Evolutionary conservation across 2,113 vertebrate species (phyloP).

Genomic region (Sminthopsis crassicaudata): DNA sequence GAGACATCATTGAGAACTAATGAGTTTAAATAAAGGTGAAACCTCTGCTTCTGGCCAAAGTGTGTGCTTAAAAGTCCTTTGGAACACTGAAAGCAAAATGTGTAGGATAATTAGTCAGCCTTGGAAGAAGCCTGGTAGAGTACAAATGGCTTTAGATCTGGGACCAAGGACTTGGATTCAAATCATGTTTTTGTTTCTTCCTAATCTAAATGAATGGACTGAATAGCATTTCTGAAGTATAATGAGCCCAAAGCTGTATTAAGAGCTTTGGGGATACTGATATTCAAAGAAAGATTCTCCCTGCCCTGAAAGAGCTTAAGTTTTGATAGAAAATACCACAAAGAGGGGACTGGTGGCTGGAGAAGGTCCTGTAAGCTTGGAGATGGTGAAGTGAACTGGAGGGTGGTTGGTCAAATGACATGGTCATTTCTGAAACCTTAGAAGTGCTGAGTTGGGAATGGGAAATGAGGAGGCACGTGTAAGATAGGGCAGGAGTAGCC

Average conservation of each 20-base stretch:
- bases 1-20: conserved; percentile 26
- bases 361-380: not conserved
- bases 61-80: not conserved
- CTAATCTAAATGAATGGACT: not conserved
- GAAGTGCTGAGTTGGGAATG: not conserved
- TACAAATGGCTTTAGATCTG: not conserved
- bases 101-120: not conserved
- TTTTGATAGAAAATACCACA: not conserved
- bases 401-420: not conserved
- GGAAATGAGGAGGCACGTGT: not conserved
- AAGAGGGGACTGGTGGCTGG: not conserved
- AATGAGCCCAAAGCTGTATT: not conserved
- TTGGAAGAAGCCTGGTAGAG: not conserved
- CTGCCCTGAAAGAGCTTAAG: not conserved
- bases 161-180: not conserved
- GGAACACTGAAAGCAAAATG: not conserved
- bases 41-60: not conserved
- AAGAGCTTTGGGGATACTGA: not conserved
- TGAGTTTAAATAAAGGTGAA: conserved; percentile 32
- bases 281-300: not conserved
- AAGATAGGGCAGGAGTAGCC: not conserved
- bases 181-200: not conserved
- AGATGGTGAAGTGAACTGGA: not conserved
- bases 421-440: not conserved
- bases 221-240: not conserved